A percentile compares a stretch with the other conserved stretches of the same genome.
phyloP scores from a whole-genome alignment of 2,888 invertebrate genomes.

The Habrosyne pyritoides region DNA sequence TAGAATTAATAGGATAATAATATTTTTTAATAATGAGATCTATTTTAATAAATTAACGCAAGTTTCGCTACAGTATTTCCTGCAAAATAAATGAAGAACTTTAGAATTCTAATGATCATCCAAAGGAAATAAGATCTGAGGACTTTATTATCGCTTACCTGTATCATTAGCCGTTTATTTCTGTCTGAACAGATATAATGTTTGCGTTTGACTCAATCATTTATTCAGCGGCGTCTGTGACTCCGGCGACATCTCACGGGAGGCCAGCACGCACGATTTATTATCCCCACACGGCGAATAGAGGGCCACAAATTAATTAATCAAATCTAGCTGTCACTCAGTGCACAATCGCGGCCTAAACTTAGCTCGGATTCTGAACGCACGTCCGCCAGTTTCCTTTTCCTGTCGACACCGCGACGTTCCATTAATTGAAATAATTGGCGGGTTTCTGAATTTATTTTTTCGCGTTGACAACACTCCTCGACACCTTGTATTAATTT shows the following conservation, averaged over 20 bases:
- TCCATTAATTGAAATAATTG: conserved; percentile 82
- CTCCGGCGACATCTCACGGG: conserved; percentile 79
- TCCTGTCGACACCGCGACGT: conserved; percentile 75
- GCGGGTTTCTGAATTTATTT: conserved; percentile 67
- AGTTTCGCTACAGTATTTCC: background rate
- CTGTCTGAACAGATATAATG: conserved; percentile 72
- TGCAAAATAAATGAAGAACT: background rate
- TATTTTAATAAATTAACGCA: background rate
- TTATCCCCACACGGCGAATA: conserved; percentile 70
- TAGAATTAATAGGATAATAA: no score
- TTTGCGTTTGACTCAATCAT: conserved; percentile 76
- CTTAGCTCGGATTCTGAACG: conserved; percentile 51
- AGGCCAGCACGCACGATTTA: conserved; percentile 78
- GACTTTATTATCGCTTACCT: conserved; percentile 78
- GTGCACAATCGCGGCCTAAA: conserved; percentile 71
- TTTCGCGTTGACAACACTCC: conserved; percentile 70
- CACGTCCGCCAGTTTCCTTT: conserved; percentile 68
- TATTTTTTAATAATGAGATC: no score
- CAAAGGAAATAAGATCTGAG: conserved; percentile 65
- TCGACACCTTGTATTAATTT: conserved; percentile 52
- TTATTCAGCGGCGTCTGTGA: conserved; percentile 67
- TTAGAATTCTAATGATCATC: conserved; percentile 66
- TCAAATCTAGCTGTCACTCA: conserved; percentile 79
- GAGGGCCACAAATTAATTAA: conserved; percentile 78
- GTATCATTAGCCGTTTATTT: conserved; percentile 80